phyloP scores from a whole-genome alignment of 1,140 invertebrate genomes.

The Trichonephila inaurata region DNA sequence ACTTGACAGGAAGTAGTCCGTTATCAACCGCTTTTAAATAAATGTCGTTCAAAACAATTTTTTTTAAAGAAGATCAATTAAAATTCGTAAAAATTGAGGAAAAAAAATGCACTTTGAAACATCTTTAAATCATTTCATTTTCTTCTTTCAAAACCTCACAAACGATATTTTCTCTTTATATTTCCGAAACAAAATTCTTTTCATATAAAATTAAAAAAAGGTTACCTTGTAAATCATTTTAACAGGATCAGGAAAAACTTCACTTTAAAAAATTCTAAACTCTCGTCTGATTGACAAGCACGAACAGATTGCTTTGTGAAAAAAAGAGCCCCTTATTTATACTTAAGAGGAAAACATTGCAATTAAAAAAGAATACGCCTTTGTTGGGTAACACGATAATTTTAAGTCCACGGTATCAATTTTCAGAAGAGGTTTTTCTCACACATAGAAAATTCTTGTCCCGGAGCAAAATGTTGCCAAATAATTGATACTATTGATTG shows the following conservation, averaged over 20 bases:
- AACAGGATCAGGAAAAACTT: slow-evolving; percentile 11
- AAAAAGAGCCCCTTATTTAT: slow-evolving; percentile 28
- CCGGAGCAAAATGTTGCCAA: not conserved
- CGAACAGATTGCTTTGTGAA: not conserved
- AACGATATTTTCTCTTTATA: not conserved
- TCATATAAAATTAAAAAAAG: not conserved
- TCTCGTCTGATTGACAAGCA: slow-evolving; percentile 3
- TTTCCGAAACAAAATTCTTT: not conserved
- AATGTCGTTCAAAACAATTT: too few relatives aligned
- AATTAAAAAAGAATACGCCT: not conserved
- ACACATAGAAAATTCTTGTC: not conserved
- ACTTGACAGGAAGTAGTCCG: too few relatives aligned
- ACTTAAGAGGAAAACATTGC: slow-evolving; percentile 13
- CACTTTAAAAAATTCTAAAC: not conserved
- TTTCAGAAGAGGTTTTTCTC: not conserved
- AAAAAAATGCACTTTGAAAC: too few relatives aligned
- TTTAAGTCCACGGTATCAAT: not conserved
- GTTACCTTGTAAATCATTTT: slow-evolving; percentile 42
- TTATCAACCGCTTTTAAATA: too few relatives aligned
- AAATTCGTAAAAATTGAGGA: too few relatives aligned
- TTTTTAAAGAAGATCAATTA: too few relatives aligned
- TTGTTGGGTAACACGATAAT: not conserved
- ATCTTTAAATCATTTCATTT: not conserved
- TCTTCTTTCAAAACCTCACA: not conserved
- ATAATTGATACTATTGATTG: not conserved